Evolutionary conservation across 1,140 invertebrate species (phyloP).

Genomic region (Drosophila bocki): DNA sequence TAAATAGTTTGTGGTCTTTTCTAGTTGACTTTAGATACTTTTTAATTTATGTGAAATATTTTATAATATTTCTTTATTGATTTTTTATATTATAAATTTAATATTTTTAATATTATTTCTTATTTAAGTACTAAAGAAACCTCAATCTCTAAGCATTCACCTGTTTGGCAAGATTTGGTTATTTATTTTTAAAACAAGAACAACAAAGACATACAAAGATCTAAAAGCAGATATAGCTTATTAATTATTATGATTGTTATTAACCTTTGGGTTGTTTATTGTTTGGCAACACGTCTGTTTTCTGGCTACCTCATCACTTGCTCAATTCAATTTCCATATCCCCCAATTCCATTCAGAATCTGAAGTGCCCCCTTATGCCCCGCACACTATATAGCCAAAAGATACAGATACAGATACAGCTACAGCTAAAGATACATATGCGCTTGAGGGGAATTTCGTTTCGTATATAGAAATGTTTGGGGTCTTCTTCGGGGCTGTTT

Average conservation of each 20-base stretch:
- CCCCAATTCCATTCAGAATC: constrained; percentile 26
- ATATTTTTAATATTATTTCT: neutral
- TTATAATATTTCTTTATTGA: too few species aligned
- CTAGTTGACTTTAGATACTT: neutral
- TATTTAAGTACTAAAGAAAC: neutral
- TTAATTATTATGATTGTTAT: constrained; percentile 58
- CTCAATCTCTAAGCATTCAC: neutral
- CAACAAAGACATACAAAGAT: constrained; percentile 25
- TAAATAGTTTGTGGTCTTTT: neutral
- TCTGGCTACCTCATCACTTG: constrained; percentile 25
- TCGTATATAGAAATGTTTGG: constrained; percentile 35
- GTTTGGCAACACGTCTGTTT: constrained; percentile 34
- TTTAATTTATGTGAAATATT: too few species aligned
- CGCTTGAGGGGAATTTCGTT: constrained; percentile 15
- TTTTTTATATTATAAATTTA: too few species aligned
- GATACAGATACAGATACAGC: constrained; percentile 2
- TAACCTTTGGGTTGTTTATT: constrained; percentile 47
- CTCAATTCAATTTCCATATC: constrained; percentile 18
- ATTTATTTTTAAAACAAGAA: constrained; percentile 1
- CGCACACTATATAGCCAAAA: constrained; percentile 3
- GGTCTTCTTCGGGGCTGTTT: constrained; percentile 28
- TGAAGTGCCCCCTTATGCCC: constrained; percentile 32
- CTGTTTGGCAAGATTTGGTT: neutral
- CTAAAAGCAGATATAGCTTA: constrained; percentile 16
- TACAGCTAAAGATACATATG: neutral